These are phyloP conservation scores for Rhea americana DNA, from an alignment of 2,113 vertebrate species.

Conservation along the genomic window DNA sequence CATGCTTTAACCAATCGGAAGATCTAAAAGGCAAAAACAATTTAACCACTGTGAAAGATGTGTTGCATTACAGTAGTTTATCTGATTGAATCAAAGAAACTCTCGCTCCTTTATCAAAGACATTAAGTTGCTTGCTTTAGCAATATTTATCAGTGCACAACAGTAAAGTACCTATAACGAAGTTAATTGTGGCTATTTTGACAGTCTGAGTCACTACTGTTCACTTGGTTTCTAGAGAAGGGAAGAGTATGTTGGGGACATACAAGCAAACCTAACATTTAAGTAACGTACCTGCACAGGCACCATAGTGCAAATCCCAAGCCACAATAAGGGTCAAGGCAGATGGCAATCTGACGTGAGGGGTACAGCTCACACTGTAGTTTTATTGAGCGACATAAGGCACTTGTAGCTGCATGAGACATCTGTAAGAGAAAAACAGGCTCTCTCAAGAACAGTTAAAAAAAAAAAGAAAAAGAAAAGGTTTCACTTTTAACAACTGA, in stretches of 20 bases:
- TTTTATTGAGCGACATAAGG: slow-evolving; percentile 96
- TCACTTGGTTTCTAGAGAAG: not conserved
- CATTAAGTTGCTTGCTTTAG: not conserved
- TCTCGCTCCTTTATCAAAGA: not conserved
- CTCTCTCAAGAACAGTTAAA: not conserved
- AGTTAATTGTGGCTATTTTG: not conserved
- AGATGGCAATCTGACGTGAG: slow-evolving; percentile 94
- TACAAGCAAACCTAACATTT: not conserved
- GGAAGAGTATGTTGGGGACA: not conserved
- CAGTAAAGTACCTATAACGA: too few relatives aligned
- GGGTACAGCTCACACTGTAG: slow-evolving; percentile 97
- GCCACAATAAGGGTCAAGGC: slow-evolving; percentile 96
- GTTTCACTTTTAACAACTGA: not conserved
- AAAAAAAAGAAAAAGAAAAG: too few relatives aligned
- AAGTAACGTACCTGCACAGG: slow-evolving; percentile 87
- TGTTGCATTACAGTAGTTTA: not conserved
- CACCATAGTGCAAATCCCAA: slow-evolving; percentile 98
- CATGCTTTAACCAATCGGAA: too few relatives aligned
- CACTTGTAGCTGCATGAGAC: slow-evolving; percentile 94
- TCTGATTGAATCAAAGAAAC: not conserved
- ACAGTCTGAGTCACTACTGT: not conserved
- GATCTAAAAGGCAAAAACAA: not conserved
- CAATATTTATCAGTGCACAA: not conserved
- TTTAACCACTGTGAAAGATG: not conserved
- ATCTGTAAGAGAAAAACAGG: slow-evolving; percentile 77